Conservation (phyloP, 2,888 invertebrate genomes). For the Margaritifera margaritifera region DNA sequence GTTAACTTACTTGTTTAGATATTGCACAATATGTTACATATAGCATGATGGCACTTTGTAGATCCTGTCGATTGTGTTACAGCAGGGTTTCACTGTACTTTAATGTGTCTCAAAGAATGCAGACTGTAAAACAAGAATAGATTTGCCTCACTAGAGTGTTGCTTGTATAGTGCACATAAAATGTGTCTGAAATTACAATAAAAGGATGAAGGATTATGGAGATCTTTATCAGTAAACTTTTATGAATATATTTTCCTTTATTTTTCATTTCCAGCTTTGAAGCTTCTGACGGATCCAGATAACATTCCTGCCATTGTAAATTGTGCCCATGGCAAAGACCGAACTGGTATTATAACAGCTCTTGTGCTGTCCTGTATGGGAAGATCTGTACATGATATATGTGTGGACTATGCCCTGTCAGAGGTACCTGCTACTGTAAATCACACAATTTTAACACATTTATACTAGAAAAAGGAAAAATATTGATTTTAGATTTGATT, state of each 20-base stretch:
- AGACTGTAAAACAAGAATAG: no score
- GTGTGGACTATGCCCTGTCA: slow-evolving; percentile 57
- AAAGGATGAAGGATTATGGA: neutral
- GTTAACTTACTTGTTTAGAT: no score
- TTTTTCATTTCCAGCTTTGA: slow-evolving; percentile 52
- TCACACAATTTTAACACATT: neutral
- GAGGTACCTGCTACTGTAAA: slow-evolving; percentile 35
- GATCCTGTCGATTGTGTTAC: no score
- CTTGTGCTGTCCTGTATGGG: slow-evolving; percentile 58
- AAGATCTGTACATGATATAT: slow-evolving; percentile 52
- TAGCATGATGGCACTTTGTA: no score
- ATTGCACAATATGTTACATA: no score
- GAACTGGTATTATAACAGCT: slow-evolving; percentile 64
- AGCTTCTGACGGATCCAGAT: slow-evolving; percentile 50
- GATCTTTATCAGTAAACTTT: neutral
- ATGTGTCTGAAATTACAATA: neutral
- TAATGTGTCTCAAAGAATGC: no score
- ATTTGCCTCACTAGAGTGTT: no score
- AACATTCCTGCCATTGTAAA: slow-evolving; percentile 63
- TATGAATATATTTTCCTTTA: neutral
- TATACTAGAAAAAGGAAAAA: neutral
- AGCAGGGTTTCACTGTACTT: no score
- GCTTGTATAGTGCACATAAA: neutral
- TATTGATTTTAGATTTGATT: neutral
- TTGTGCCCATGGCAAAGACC: slow-evolving; percentile 68